A percentile compares a stretch with the other conserved stretches of the same genome.
phyloP scores from a whole-genome alignment of 2,888 invertebrate genomes.

The Drosophila pseudotalamancana region DNA sequence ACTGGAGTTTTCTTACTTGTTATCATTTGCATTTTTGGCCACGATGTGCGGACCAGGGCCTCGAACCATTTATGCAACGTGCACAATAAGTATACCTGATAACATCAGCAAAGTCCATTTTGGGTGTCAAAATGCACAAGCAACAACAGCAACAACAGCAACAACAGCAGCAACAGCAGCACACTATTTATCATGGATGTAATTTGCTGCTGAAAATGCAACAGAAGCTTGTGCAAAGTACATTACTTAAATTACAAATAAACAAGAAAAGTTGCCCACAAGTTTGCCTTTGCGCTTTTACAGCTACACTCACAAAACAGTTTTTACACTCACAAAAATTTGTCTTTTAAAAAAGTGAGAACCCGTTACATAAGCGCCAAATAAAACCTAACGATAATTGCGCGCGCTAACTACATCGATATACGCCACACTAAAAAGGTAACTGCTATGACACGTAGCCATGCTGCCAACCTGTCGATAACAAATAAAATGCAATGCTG shows the following conservation, averaged over 20 bases:
- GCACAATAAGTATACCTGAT: slow-evolving; percentile 43
- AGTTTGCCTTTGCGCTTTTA: background rate
- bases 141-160: slow-evolving; percentile 6
- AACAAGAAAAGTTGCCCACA: background rate
- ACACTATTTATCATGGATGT: background rate
- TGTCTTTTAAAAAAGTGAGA: background rate
- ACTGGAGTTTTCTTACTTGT: too few species aligned
- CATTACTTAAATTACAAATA: slow-evolving; percentile 6
- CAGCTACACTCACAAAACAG: background rate
- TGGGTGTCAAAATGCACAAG: slow-evolving; percentile 4
- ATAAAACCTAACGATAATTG: background rate
- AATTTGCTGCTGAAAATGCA: slow-evolving; percentile 7
- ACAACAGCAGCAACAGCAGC: background rate
- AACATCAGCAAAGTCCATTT: slow-evolving; percentile 37
- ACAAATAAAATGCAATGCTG: slow-evolving; percentile 18
- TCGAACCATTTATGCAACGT: slow-evolving; percentile 40
- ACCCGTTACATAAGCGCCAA: slow-evolving; percentile 13
- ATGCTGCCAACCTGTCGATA: slow-evolving; percentile 26
- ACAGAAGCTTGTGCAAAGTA: background rate
- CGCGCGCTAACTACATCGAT: too few species aligned
- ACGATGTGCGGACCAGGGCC: slow-evolving; percentile 1
- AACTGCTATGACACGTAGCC: slow-evolving; percentile 7
- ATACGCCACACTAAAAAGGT: slow-evolving; percentile 5
- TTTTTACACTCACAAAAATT: background rate
- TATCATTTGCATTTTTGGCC: slow-evolving; percentile 31